phyloP scores from a whole-genome alignment of 2,797 vertebrate genomes.

The Coluber constrictor region DNA sequence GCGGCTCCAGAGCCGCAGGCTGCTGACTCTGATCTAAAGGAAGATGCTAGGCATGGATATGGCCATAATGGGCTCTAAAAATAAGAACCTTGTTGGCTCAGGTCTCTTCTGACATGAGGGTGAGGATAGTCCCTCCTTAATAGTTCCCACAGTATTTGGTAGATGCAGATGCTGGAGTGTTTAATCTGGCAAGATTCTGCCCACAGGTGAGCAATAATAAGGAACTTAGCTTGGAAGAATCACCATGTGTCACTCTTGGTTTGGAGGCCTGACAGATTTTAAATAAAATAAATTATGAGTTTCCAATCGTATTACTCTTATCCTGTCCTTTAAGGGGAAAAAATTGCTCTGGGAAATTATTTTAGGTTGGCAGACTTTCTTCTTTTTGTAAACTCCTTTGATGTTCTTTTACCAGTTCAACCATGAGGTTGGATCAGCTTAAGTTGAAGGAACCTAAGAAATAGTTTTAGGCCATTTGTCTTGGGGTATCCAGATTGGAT shows the following conservation, averaged over 20 bases:
- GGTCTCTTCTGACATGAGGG: too few species aligned
- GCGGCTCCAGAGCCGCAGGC: too few species aligned
- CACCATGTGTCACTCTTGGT: not conserved
- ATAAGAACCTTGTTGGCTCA: not conserved
- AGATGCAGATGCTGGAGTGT: not conserved
- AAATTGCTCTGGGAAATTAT: not conserved
- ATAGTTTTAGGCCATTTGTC: not conserved
- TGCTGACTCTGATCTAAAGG: not conserved
- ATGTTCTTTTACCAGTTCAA: not conserved
- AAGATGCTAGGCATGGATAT: not conserved
- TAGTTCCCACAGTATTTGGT: not conserved
- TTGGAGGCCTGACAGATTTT: not conserved
- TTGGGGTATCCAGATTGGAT: not conserved
- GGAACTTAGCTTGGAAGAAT: not conserved
- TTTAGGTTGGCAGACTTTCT: not conserved
- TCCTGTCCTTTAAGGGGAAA: not conserved
- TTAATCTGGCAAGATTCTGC: not conserved
- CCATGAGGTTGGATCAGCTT: not conserved
- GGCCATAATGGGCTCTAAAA: not conserved
- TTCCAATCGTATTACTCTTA: not conserved
- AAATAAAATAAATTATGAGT: not conserved
- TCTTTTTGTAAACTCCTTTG: not conserved
- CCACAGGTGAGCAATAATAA: not conserved
- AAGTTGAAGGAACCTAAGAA: not conserved
- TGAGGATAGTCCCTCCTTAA: not conserved